Evolutionary conservation across 2,113 vertebrate genomes (phyloP).

Genomic region (zebrafish (Danio rerio)): DNA sequence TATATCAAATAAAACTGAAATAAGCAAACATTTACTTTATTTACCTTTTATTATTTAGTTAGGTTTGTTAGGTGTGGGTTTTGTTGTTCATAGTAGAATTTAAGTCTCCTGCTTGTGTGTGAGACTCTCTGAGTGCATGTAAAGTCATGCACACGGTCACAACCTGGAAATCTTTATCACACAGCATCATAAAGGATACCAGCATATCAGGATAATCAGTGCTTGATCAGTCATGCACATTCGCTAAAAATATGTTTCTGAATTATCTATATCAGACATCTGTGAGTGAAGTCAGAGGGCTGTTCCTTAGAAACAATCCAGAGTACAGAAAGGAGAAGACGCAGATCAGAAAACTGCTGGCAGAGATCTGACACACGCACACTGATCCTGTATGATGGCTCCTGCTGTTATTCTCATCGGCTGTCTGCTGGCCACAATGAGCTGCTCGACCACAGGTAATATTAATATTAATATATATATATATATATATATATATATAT

Average conservation of each 20-base stretch:
- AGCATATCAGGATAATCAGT: background rate
- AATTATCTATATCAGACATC: background rate
- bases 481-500: no score
- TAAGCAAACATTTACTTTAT: background rate
- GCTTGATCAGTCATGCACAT: background rate
- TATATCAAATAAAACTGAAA: background rate
- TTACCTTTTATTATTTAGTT: background rate
- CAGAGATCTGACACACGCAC: background rate
- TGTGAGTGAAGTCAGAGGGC: background rate
- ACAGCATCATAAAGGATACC: background rate
- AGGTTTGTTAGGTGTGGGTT: no score
- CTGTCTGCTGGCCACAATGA: background rate
- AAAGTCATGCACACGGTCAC: background rate
- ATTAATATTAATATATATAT: no score
- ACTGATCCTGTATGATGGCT: background rate
- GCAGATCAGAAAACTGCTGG: background rate
- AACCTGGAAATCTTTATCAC: background rate
- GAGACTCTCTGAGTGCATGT: background rate
- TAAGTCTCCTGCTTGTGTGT: background rate
- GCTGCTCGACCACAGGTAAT: constrained; percentile 8
- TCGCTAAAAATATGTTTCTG: background rate
- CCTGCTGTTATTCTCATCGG: background rate
- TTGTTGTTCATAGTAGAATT: background rate
- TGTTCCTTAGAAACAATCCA: background rate
- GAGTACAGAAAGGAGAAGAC: background rate